Evolutionary conservation across 2,113 vertebrate species (phyloP).

Genomic region (Paramisgurnus dabryanus): DNA sequence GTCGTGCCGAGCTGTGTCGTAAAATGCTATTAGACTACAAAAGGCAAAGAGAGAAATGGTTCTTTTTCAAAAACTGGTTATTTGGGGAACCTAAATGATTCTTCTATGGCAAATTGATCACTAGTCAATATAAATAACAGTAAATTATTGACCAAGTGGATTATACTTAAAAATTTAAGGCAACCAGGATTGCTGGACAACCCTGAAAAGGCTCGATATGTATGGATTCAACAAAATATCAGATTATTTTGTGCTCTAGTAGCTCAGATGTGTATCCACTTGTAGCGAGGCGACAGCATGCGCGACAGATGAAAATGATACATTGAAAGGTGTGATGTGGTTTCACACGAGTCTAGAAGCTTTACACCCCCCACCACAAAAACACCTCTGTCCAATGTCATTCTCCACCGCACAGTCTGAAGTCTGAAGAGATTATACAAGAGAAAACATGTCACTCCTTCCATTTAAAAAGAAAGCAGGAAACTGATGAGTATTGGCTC

Average conservation of each 20-base stretch:
- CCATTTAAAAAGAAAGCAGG: slow-evolving; percentile 16
- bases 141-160: too few species aligned
- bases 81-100: too few species aligned
- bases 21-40: too few species aligned
- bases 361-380: slow-evolving; percentile 2
- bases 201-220: neutral
- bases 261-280: slow-evolving; percentile 27
- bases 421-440: slow-evolving; percentile 40
- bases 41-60: too few species aligned
- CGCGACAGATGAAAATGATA: slow-evolving; percentile 31
- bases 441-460: slow-evolving; percentile 46
- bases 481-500: slow-evolving; percentile 49
- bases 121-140: too few species aligned
- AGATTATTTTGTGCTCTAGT: slow-evolving; percentile 19
- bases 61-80: too few species aligned
- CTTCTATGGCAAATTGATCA: too few species aligned
- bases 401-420: slow-evolving; percentile 42
- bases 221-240: slow-evolving; percentile 23
- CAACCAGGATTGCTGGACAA: neutral
- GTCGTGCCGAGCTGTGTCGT: too few species aligned
- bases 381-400: slow-evolving; percentile 11
- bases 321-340: slow-evolving; percentile 47
- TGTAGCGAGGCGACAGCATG: neutral
- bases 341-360: neutral
- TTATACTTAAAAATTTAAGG: too few species aligned